phyloP scores from a whole-genome alignment of 92 coral and sea anemone genomes.

The Scolanthus callimorphus region DNA sequence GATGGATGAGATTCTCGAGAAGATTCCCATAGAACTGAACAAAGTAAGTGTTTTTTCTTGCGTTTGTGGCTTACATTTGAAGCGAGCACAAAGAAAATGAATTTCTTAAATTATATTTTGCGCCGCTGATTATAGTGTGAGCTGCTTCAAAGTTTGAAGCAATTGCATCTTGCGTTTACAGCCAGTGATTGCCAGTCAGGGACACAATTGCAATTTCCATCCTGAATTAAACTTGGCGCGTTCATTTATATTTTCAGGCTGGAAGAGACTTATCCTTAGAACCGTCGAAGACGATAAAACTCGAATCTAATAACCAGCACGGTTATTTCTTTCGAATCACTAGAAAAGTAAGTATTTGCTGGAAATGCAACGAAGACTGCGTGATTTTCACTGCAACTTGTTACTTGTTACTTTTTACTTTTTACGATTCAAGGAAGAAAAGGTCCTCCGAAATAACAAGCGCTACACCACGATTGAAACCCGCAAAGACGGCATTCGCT shows the following conservation, averaged over 20 bases:
- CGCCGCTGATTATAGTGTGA: too few relatives aligned
- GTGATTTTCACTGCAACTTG: too few relatives aligned
- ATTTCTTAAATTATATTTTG: too few relatives aligned
- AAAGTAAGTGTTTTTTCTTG: conserved; percentile 63
- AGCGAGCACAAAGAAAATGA: too few relatives aligned
- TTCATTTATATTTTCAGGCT: conserved; percentile 46
- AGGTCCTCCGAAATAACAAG: conserved; percentile 79
- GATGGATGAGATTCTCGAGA: conserved; percentile 83
- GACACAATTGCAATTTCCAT: too few relatives aligned
- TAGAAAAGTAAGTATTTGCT: conserved; percentile 80
- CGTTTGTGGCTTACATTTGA: too few relatives aligned
- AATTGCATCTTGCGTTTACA: not conserved
- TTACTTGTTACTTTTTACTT: too few relatives aligned
- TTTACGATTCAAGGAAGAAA: too few relatives aligned
- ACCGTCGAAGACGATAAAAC: conserved; percentile 83
- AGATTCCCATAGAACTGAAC: conserved; percentile 75
- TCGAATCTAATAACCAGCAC: conserved; percentile 84
- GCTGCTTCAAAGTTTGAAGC: too few relatives aligned
- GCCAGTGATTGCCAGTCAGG: too few relatives aligned
- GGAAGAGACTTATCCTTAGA: conserved; percentile 88
- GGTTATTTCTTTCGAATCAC: conserved; percentile 94
- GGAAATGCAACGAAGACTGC: too few relatives aligned
- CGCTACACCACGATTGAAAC: conserved; percentile 88
- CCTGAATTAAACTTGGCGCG: too few relatives aligned
- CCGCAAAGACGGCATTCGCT: conserved; percentile 90